These are phyloP conservation scores for Megalops cyprinoides DNA, from an alignment of 2,797 vertebrate genomes.

Conservation along the genomic window DNA sequence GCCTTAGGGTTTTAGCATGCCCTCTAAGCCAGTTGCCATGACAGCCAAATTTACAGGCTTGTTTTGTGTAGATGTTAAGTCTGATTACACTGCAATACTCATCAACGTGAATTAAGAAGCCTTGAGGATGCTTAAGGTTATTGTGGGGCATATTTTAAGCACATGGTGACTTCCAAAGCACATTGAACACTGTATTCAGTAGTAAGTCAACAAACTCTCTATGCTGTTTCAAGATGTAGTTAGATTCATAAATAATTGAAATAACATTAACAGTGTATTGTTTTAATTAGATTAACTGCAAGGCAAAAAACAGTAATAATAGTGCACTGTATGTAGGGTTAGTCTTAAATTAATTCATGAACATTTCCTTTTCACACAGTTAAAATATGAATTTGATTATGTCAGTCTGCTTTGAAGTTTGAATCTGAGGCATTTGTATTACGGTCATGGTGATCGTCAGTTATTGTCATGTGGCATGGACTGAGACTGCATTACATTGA, in stretches of 20 bases:
- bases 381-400: not conserved
- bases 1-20: not conserved
- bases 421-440: not conserved
- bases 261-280: too few relatives aligned
- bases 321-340: too few relatives aligned
- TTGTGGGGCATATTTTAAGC: too few relatives aligned
- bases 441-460: not conserved
- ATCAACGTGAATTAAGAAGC: not conserved
- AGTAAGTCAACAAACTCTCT: too few relatives aligned
- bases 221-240: too few relatives aligned
- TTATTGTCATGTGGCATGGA: not conserved
- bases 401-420: not conserved
- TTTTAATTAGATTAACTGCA: too few relatives aligned
- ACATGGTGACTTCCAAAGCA: too few relatives aligned
- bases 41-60: not conserved
- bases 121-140: not conserved
- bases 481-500: not conserved
- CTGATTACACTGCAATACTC: not conserved
- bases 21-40: not conserved
- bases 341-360: too few relatives aligned
- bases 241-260: too few relatives aligned
- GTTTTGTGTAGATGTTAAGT: constrained; percentile 20
- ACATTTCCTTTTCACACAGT: too few relatives aligned
- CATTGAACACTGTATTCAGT: too few relatives aligned
- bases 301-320: too few relatives aligned